phyloP scores from a whole-genome alignment of 2,113 vertebrate species.

The Antechinus flavipes region DNA sequence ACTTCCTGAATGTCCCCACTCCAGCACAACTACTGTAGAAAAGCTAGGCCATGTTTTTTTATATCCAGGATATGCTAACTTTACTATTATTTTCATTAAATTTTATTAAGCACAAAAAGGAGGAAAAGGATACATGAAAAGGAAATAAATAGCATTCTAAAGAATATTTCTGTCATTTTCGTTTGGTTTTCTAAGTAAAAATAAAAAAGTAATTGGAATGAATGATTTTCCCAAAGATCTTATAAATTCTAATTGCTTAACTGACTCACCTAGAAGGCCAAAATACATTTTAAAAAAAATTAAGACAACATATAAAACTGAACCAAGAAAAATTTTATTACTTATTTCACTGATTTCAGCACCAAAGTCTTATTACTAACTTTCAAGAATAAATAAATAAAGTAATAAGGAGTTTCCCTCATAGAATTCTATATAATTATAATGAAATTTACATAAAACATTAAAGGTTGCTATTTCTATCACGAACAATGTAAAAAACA shows the following conservation, averaged over 20 bases:
- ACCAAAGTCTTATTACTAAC: background rate
- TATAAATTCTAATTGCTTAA: background rate
- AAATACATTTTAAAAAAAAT: background rate
- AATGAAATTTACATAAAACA: background rate
- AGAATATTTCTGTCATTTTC: background rate
- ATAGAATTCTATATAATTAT: background rate
- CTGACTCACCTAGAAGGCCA: background rate
- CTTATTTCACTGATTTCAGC: background rate
- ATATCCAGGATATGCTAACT: background rate
- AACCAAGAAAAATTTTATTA: constrained; percentile 2
- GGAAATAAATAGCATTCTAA: background rate
- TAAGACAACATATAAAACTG: background rate
- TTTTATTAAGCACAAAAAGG: background rate
- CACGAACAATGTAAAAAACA: background rate
- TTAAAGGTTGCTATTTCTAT: constrained; percentile 5
- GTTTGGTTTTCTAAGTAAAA: background rate
- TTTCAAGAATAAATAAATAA: background rate
- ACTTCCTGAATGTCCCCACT: background rate
- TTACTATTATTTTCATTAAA: background rate
- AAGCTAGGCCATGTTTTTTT: background rate
- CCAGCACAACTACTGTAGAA: background rate
- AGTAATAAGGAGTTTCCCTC: background rate
- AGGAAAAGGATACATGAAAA: background rate
- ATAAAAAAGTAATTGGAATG: background rate
- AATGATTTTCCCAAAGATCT: background rate